phyloP scores from a whole-genome alignment of 2,888 invertebrate species.

The Noctua janthe region DNA sequence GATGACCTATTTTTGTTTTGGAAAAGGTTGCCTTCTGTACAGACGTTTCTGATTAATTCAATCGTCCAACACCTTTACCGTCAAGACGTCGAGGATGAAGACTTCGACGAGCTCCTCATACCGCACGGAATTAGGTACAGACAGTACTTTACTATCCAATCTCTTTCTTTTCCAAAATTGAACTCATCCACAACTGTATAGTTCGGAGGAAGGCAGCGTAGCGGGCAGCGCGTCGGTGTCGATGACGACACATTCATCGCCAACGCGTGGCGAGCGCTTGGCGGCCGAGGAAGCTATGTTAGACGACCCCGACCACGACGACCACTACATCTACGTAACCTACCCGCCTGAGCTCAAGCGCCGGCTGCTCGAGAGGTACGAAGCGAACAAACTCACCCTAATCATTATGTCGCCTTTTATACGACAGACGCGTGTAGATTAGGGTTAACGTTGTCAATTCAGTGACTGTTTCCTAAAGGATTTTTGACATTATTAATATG shows the following conservation, averaged over 20 bases:
- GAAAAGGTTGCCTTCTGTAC: slow-evolving; percentile 53
- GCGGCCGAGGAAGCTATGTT: slow-evolving; percentile 82
- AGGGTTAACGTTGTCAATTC: background rate
- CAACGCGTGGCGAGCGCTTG: slow-evolving; percentile 90
- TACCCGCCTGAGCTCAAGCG: slow-evolving; percentile 97
- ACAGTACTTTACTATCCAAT: slow-evolving; percentile 48
- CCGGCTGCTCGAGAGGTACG: slow-evolving; percentile 95
- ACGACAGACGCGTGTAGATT: slow-evolving; percentile 83
- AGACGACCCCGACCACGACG: slow-evolving; percentile 91
- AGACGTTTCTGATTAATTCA: slow-evolving; percentile 56
- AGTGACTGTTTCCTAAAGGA: background rate
- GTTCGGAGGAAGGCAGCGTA: slow-evolving; percentile 93
- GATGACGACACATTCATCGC: slow-evolving; percentile 92
- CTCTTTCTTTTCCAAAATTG: slow-evolving; percentile 36
- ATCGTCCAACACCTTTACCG: slow-evolving; percentile 55
- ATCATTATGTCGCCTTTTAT: slow-evolving; percentile 83
- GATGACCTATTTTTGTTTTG: slow-evolving; percentile 43
- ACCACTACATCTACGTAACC: slow-evolving; percentile 96
- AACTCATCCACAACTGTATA: slow-evolving; percentile 69
- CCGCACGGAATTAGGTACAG: slow-evolving; percentile 44
- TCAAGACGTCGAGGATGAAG: slow-evolving; percentile 55
- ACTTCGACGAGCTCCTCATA: slow-evolving; percentile 43
- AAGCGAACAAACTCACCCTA: slow-evolving; percentile 81
- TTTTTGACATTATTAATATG: background rate
- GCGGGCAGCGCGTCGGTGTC: slow-evolving; percentile 92